Percentiles rank a stretch among this genome's conserved stretches.
These are phyloP conservation scores for Limnephilus auricula DNA, from an alignment of 2,888 invertebrate species.

Conservation along the genomic window DNA sequence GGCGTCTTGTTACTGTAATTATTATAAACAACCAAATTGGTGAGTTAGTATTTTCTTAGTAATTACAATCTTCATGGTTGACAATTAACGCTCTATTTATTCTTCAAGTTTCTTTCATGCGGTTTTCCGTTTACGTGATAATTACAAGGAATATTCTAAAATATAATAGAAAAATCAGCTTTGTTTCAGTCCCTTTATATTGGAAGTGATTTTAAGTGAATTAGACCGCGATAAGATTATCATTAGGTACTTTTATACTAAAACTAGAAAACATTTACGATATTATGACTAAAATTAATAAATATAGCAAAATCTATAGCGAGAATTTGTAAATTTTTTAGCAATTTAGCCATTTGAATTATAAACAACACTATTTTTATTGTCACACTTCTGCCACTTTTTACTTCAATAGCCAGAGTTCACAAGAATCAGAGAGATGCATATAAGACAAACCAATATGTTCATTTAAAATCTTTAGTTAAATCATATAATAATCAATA, in stretches of 20 bases:
- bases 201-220: background rate
- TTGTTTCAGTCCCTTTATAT: background rate
- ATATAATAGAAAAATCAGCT: background rate
- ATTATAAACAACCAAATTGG: background rate
- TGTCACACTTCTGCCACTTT: no score
- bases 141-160: background rate
- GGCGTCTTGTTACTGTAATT: background rate
- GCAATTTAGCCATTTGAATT: no score
- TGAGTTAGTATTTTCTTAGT: background rate
- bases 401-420: no score
- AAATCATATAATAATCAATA: no score
- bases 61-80: background rate
- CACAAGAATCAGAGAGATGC: no score
- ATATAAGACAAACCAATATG: no score
- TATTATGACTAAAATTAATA: background rate
- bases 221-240: background rate
- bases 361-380: no score
- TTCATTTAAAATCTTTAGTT: no score
- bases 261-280: background rate
- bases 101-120: background rate
- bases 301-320: background rate
- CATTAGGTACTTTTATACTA: no score
- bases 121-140: background rate
- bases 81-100: background rate
- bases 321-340: no score